Percentiles rank a stretch among this genome's conserved stretches.
Evolutionary conservation across 2,888 invertebrate genomes (phyloP).

Genomic region (Galerucella pusilla): DNA sequence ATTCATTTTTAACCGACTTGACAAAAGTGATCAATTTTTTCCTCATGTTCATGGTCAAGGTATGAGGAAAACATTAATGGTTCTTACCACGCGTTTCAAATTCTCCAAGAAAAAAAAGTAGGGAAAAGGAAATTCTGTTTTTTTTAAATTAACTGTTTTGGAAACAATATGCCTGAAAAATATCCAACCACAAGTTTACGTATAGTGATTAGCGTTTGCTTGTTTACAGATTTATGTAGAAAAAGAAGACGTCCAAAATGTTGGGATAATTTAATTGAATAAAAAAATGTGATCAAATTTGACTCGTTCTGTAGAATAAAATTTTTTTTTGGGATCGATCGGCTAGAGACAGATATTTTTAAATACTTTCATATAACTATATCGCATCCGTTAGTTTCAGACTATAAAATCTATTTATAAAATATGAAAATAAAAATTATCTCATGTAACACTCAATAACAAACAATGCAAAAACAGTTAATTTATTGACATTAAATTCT

Average conservation of each 20-base stretch:
- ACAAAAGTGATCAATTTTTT: too few relatives aligned
- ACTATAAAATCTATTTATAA: constrained; percentile 40
- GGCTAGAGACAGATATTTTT: constrained; percentile 24
- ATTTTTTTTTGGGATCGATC: constrained; percentile 16
- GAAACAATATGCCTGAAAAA: too few relatives aligned
- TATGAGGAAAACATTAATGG: too few relatives aligned
- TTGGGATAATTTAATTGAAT: not conserved
- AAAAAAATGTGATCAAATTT: not conserved
- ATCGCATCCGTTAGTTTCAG: constrained; percentile 28
- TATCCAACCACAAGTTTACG: too few relatives aligned
- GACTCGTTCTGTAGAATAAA: not conserved
- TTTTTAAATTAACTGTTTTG: too few relatives aligned
- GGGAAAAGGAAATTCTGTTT: too few relatives aligned
- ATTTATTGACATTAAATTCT: not conserved
- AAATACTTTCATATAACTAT: constrained; percentile 28
- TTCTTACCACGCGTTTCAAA: too few relatives aligned
- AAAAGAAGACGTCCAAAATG: not conserved
- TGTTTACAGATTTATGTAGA: too few relatives aligned
- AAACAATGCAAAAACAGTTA: constrained; percentile 22
- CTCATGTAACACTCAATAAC: constrained; percentile 24
- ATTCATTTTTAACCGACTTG: too few relatives aligned
- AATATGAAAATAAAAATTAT: constrained; percentile 43
- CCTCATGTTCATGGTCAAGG: too few relatives aligned
- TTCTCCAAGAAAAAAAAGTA: too few relatives aligned
- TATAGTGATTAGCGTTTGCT: too few relatives aligned